Evolutionary conservation across 1,140 invertebrate species (phyloP).

Genomic region (Drosophila pallidifrons): DNA sequence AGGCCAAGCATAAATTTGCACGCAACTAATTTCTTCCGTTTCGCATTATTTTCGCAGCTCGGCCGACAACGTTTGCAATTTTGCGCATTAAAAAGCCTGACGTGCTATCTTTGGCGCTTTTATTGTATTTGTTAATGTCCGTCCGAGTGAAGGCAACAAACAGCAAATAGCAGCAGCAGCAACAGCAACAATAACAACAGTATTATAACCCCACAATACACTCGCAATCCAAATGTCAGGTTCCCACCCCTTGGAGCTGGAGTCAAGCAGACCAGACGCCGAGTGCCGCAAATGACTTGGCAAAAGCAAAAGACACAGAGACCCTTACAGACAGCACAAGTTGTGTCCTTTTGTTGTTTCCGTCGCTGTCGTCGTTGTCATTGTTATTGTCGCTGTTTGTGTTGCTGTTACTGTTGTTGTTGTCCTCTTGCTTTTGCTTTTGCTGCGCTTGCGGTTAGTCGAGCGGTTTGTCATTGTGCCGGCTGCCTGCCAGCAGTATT

Average conservation of each 20-base stretch:
- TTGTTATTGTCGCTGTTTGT: conserved; percentile 18
- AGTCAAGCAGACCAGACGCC: conserved; percentile 30
- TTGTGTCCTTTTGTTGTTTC: conserved; percentile 81
- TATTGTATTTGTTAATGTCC: conserved; percentile 82
- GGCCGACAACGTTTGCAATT: conserved; percentile 74
- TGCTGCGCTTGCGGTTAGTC: conserved; percentile 69
- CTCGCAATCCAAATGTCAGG: background rate
- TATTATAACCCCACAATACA: background rate
- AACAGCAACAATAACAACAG: background rate
- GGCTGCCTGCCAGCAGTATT: conserved; percentile 74
- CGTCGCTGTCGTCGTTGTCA: conserved; percentile 38
- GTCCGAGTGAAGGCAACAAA: conserved; percentile 35
- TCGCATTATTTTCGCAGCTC: conserved; percentile 81
- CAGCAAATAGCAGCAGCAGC: background rate
- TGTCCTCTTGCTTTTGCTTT: conserved; percentile 32
- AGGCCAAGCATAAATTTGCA: conserved; percentile 77
- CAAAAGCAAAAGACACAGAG: conserved; percentile 52
- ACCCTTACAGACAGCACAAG: conserved; percentile 45
- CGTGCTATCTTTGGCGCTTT: conserved; percentile 82
- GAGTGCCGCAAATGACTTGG: conserved; percentile 77
- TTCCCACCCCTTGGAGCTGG: background rate
- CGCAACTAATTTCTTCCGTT: conserved; percentile 83
- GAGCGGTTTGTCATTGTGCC: conserved; percentile 82
- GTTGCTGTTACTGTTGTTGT: background rate
- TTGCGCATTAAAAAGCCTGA: conserved; percentile 83